phyloP scores from a whole-genome alignment of 2,888 invertebrate genomes.

The Horisme vitalbata region DNA sequence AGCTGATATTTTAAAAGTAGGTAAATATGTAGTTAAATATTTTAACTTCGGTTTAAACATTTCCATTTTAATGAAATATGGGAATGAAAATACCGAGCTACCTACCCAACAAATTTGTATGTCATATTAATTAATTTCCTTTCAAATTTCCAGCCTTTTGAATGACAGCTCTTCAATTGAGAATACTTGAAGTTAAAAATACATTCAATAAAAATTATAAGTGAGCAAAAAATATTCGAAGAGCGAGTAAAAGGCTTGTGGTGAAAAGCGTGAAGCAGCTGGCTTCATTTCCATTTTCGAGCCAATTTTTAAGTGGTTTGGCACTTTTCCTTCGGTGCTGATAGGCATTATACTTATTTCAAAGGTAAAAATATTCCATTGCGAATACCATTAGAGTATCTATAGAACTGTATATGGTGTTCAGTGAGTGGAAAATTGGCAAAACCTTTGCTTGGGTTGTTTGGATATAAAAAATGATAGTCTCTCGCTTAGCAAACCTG shows the following conservation, averaged over 20 bases:
- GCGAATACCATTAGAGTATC: background rate
- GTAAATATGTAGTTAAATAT: too few relatives aligned
- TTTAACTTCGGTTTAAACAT: too few relatives aligned
- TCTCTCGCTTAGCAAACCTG: too few relatives aligned
- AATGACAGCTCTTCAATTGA: constrained; percentile 1
- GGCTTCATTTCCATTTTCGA: constrained; percentile 23
- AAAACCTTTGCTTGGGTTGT: too few relatives aligned
- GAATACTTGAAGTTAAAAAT: constrained; percentile 13
- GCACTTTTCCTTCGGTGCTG: constrained; percentile 13
- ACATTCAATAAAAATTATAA: constrained; percentile 10
- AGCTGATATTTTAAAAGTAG: too few relatives aligned
- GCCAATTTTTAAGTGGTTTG: constrained; percentile 24
- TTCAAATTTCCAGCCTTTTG: constrained; percentile 3
- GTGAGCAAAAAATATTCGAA: constrained; percentile 12
- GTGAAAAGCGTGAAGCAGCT: constrained; percentile 16
- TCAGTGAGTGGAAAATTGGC: background rate
- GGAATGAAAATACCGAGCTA: too few relatives aligned
- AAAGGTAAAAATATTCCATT: constrained; percentile 11
- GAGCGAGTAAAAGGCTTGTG: constrained; percentile 14
- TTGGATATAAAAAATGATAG: too few relatives aligned
- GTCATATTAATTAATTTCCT: background rate
- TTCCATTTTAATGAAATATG: too few relatives aligned
- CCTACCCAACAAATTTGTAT: too few relatives aligned
- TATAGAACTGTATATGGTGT: background rate
- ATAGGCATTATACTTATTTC: constrained; percentile 9